phyloP scores from a whole-genome alignment of 2,888 invertebrate genomes.

The Leucania comma region DNA sequence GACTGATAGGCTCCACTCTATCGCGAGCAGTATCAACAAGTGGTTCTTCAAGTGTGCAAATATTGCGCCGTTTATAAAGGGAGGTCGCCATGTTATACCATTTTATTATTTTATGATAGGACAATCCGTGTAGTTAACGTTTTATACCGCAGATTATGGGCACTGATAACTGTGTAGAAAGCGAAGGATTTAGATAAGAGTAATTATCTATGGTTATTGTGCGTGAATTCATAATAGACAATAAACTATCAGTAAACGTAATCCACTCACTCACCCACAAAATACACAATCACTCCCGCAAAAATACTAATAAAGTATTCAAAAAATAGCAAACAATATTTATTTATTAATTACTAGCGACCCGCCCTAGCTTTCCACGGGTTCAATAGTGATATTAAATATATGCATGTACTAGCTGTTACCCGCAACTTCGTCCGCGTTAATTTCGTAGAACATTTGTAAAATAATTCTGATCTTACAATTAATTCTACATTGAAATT shows the following conservation, averaged over 20 bases:
- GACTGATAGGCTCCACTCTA: slow-evolving; percentile 25
- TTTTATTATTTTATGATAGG: slow-evolving; percentile 43
- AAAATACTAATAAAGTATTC: too few relatives aligned
- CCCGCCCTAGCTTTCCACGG: too few relatives aligned
- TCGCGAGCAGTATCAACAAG: slow-evolving; percentile 58
- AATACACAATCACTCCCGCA: too few relatives aligned
- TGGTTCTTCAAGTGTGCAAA: slow-evolving; percentile 54
- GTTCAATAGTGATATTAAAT: too few relatives aligned
- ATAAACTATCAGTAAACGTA: not conserved
- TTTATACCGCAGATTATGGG: slow-evolving; percentile 47
- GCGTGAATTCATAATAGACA: slow-evolving; percentile 2
- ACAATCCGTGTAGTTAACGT: slow-evolving; percentile 41
- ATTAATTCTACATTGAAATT: too few relatives aligned
- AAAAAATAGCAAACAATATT: too few relatives aligned
- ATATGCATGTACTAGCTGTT: too few relatives aligned
- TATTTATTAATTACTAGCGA: too few relatives aligned
- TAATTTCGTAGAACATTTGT: too few relatives aligned
- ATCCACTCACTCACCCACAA: too few relatives aligned
- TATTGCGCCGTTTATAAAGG: slow-evolving; percentile 53
- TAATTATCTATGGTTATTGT: slow-evolving; percentile 33
- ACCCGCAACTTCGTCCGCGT: too few relatives aligned
- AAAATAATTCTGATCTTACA: too few relatives aligned
- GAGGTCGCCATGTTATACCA: slow-evolving; percentile 61
- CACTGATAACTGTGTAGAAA: slow-evolving; percentile 44
- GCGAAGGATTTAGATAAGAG: slow-evolving; percentile 47